Percentiles rank a stretch among this genome's conserved stretches.
Evolutionary conservation across 1,140 invertebrate species (phyloP).

Genomic region (Drosophila nigrodunni): DNA sequence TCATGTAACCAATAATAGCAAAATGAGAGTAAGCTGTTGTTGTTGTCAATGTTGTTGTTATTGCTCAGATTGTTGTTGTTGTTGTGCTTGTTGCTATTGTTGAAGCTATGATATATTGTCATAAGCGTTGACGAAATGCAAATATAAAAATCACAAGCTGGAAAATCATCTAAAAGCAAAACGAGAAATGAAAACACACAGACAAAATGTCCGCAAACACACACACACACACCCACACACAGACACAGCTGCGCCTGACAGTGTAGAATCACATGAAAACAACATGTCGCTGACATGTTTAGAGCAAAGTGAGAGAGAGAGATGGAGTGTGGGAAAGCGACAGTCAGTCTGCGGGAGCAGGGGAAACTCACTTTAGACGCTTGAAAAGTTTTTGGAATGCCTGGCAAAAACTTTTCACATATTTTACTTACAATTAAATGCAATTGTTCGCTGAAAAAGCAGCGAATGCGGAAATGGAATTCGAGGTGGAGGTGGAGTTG

Average conservation of each 20-base stretch:
- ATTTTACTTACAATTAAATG: constrained; percentile 83
- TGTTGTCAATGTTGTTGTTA: constrained; percentile 25
- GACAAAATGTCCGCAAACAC: constrained; percentile 41
- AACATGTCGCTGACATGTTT: constrained; percentile 76
- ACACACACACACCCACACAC: constrained; percentile 14
- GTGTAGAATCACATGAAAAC: constrained; percentile 76
- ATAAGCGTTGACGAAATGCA: constrained; percentile 79
- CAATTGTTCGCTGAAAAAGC: constrained; percentile 62
- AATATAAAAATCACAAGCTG: constrained; percentile 76
- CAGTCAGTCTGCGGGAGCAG: background rate
- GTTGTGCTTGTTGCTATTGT: constrained; percentile 17
- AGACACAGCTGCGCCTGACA: constrained; percentile 61
- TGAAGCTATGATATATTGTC: constrained; percentile 72
- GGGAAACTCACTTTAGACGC: constrained; percentile 45
- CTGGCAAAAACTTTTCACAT: constrained; percentile 74
- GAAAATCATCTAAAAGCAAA: constrained; percentile 59
- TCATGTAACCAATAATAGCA: constrained; percentile 80
- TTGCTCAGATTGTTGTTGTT: constrained; percentile 24
- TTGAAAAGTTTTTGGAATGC: constrained; percentile 64
- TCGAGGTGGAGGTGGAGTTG: constrained; percentile 5
- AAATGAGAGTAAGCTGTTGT: constrained; percentile 54
- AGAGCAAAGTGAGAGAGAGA: constrained; percentile 6
- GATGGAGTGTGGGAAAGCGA: no score
- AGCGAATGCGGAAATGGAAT: constrained; percentile 17
- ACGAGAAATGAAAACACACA: constrained; percentile 35